These are phyloP conservation scores for Glaucidium brasilianum DNA, from an alignment of 2,113 vertebrate genomes.

Conservation along the genomic window DNA sequence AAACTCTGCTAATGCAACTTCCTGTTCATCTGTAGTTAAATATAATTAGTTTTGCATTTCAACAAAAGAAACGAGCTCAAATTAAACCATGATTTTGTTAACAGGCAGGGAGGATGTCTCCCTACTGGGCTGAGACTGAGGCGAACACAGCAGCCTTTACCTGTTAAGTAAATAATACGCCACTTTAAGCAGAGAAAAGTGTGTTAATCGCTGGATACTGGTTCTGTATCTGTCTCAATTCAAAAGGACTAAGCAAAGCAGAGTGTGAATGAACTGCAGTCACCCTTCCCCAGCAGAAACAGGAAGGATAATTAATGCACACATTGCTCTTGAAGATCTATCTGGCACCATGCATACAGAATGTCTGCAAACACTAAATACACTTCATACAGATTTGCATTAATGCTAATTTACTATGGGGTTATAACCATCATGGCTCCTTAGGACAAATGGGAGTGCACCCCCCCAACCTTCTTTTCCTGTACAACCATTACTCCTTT, in stretches of 20 bases:
- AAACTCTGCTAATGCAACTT: constrained; percentile 55
- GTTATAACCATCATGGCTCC: not conserved
- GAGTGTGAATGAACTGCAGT: not conserved
- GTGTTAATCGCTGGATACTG: not conserved
- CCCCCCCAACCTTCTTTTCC: not conserved
- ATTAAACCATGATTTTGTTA: constrained; percentile 27
- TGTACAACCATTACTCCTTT: not conserved
- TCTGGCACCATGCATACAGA: not conserved
- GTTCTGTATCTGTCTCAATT: not conserved
- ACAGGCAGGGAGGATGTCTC: constrained; percentile 15
- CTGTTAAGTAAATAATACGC: constrained; percentile 8
- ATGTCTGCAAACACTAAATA: fast-evolving
- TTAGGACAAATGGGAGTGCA: not conserved
- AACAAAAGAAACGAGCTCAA: constrained; percentile 64
- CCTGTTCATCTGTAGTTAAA: constrained; percentile 48
- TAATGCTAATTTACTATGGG: not conserved
- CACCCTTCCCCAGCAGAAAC: not conserved
- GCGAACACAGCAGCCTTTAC: constrained; percentile 19
- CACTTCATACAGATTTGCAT: fast-evolving
- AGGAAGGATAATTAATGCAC: too few species aligned
- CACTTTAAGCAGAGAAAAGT: not conserved
- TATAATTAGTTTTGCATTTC: constrained; percentile 66
- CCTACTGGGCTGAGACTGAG: constrained; percentile 28
- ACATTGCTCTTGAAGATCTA: not conserved
- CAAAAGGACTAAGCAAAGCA: not conserved